Evolutionary conservation across 2,113 vertebrate genomes (phyloP), one percentile per base, ranked within the genome.

Genomic region (Cryptotis parvus): DNA sequence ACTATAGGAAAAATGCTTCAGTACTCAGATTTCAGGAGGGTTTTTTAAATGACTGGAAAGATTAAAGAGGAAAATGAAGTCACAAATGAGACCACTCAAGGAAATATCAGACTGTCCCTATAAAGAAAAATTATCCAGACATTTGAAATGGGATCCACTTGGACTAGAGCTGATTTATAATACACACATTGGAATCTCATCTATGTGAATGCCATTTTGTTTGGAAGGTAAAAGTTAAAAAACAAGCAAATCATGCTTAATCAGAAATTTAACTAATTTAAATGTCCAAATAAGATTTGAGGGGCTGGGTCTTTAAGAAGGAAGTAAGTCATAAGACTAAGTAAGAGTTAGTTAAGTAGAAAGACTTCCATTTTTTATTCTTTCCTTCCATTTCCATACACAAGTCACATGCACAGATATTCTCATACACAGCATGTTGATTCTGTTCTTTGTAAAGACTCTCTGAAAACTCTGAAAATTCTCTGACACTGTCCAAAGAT

Each of bases 1-100:
- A 4, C 79, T 52, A 9, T 5, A 58, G 72, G 76, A 80, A 89
- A 95, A 76, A 63, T 58, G 87, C 87, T 72, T 35, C 73, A 55
- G 73, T 68, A 27, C 87, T 96, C 91, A 43, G 72, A 63, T 96
- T 96, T 83, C 91, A 86, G 79, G 12, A 33, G 1, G 69, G 65
- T 24, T 24, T n/a, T 78, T 65, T 61, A 43, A 81, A 65, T 39
- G 68, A 10, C 87, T 81, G n/a, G 43, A 68, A 91, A 84, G 92
- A 91, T 76, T 69, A 77, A 79, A 92, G 76, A 49, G 58, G 74
- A 52, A 95, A 43, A 73, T 33, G 69, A 89, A 93, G 69, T 92
- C 80, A 77, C 1, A 0, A 4, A 58, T 1, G 29, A n/a, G 80
- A 73, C 33, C 20, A n/a, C 15, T 24, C 61, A 31, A 12, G 52